A percentile compares a stretch with the other conserved stretches of the same genome.
Conservation (phyloP, 2,888 invertebrate species). For the Belgica antarctica region DNA sequence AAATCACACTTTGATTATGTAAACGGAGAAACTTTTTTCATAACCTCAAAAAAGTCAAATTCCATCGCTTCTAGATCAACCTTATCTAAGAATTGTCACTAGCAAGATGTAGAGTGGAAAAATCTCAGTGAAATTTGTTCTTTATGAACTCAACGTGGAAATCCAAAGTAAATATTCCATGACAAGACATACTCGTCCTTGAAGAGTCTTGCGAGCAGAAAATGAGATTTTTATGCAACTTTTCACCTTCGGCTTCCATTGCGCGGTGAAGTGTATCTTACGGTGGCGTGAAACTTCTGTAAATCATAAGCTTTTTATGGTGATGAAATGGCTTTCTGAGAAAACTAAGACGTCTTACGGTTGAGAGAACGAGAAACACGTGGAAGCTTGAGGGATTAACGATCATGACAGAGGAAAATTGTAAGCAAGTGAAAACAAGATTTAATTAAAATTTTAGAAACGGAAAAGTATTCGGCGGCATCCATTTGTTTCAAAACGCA, state of each 20-base stretch:
- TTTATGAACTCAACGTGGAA: constrained; percentile 29
- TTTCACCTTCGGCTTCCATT: not conserved
- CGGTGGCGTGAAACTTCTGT: not conserved
- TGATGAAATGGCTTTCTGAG: not conserved
- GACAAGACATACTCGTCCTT: constrained; percentile 5
- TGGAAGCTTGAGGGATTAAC: no score
- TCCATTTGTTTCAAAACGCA: constrained; percentile 2
- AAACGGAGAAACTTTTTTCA: not conserved
- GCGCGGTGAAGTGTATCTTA: not conserved
- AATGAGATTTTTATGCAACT: constrained; percentile 36
- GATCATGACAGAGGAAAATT: no score
- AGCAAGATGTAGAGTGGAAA: not conserved
- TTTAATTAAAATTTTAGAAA: not conserved
- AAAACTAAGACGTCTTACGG: no score
- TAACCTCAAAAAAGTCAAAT: not conserved
- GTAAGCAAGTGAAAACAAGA: no score
- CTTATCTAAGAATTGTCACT: not conserved
- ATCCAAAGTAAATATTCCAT: constrained; percentile 18
- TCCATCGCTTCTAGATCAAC: not conserved
- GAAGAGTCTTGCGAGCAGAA: not conserved
- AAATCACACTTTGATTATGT: no score
- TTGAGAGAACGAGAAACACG: no score
- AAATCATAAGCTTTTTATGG: not conserved
- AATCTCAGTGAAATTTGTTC: constrained; percentile 10
- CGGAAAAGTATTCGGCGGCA: not conserved